Evolutionary conservation across 2,797 vertebrate genomes (phyloP), one percentile per base, ranked within the genome.

Genomic region (Sebastes itinus): DNA sequence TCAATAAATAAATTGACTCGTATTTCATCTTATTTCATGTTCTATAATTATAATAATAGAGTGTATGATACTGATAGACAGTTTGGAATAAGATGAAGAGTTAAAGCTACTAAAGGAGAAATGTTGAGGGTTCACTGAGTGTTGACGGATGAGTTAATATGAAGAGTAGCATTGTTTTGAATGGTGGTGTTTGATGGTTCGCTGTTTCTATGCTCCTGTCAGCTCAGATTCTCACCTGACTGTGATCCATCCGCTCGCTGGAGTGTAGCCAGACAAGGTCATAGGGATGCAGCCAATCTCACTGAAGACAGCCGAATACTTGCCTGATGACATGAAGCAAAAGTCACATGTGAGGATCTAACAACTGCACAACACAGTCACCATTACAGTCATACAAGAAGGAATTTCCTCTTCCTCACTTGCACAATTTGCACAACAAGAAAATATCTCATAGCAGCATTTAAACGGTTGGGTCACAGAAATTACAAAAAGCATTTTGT

Each of bases 201-300:
- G 7, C 11, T 27, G 7, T 74, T 55, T 60, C n/a, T 66, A 2
- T 32, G 68, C 52, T 62, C 30, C 2, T 38, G 22, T 42, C 23
- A 14, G 16, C 23, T 27, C 27, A 12, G 25, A 13, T 46, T 56
- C 75, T 86, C 55, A 92, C 90, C 91, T 93, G 80, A 92, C 0
- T 2, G 30, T 75, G 71, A 4, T 63, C 88, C 87, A 94, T 52
- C 89, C 89, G 58, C 56, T 20, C 12, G 9, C 7, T 25, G 87
- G 81, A 7, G 56, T 66, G 73, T 25, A 82, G 81, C 1, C 0
- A 2, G 38, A 13, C 55, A 28, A n/a, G 54, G 84, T 83, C 61
- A 90, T 0, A 7, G 92, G 92, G 68, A 94, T 82, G 83, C 92
- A 93, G 65, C 90, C 89, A 3, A 81, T 46, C 46, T 93, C 91